Conservation (phyloP, 2,797 vertebrate species). For the Gambusia yucatana region DNA sequence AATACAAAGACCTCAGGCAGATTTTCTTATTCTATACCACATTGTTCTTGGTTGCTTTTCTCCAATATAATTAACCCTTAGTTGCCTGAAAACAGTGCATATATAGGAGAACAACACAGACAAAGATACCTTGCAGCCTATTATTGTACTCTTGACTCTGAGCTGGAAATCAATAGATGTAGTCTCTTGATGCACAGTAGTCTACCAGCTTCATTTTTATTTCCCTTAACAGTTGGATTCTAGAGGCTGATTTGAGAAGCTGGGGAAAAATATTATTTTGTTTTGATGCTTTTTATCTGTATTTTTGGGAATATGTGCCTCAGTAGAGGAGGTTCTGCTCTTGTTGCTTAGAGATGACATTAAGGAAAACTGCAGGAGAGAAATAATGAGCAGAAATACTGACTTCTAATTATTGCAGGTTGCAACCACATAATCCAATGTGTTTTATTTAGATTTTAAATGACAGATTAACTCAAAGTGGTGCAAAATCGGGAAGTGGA, state of each 20-base stretch:
- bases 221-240: neutral
- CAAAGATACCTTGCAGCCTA: neutral
- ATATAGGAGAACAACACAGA: slow-evolving; percentile 3
- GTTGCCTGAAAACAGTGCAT: slow-evolving; percentile 2
- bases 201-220: neutral
- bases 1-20: neutral
- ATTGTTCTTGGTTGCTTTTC: slow-evolving; percentile 3
- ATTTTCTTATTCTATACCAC: neutral
- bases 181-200: slow-evolving; percentile 1
- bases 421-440: neutral
- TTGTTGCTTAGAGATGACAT: neutral
- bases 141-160: neutral
- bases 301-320: neutral
- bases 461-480: neutral
- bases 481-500: neutral
- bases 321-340: neutral
- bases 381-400: neutral
- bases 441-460: neutral
- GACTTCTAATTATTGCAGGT: neutral
- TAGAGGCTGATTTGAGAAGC: neutral
- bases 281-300: neutral
- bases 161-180: neutral
- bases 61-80: neutral
- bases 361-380: neutral
- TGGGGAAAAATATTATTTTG: neutral